Conservation (phyloP, 2,888 invertebrate species). For the Steinernema carpocapsae region DNA sequence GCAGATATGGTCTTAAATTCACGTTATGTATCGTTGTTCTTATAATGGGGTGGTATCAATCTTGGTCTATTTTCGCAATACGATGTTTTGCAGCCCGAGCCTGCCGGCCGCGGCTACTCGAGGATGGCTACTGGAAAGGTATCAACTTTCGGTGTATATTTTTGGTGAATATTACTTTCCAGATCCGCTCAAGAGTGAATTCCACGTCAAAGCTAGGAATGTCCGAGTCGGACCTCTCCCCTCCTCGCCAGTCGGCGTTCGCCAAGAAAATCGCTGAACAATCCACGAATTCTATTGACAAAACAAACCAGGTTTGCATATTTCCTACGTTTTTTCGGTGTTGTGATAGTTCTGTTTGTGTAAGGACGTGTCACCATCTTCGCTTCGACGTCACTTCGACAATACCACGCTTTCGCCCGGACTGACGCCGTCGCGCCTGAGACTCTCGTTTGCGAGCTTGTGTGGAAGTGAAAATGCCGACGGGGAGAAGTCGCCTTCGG, state of each 20-base stretch:
- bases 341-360: slow-evolving; percentile 21
- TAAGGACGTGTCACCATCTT: slow-evolving; percentile 9
- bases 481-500: slow-evolving; percentile 15
- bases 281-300: slow-evolving; percentile 6
- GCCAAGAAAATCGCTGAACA: slow-evolving; percentile 27
- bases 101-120: background rate
- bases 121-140: slow-evolving; percentile 11
- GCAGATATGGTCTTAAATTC: background rate
- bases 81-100: slow-evolving; percentile 16
- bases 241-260: slow-evolving; percentile 19
- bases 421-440: slow-evolving; percentile 18
- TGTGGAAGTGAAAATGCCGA: slow-evolving; percentile 31
- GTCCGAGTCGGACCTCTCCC: background rate
- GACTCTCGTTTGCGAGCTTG: slow-evolving; percentile 23
- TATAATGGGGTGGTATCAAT: background rate
- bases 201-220: slow-evolving; percentile 22
- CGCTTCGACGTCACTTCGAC: slow-evolving; percentile 20
- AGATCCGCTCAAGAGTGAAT: slow-evolving; percentile 18
- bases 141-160: background rate
- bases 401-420: background rate
- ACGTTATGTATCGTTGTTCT: background rate
- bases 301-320: background rate
- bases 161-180: background rate
- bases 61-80: background rate
- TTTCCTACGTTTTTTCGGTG: background rate